Base-by-base conservation (phyloP, 2,888 invertebrate species). In the Hyposoter dolosus region DNA sequence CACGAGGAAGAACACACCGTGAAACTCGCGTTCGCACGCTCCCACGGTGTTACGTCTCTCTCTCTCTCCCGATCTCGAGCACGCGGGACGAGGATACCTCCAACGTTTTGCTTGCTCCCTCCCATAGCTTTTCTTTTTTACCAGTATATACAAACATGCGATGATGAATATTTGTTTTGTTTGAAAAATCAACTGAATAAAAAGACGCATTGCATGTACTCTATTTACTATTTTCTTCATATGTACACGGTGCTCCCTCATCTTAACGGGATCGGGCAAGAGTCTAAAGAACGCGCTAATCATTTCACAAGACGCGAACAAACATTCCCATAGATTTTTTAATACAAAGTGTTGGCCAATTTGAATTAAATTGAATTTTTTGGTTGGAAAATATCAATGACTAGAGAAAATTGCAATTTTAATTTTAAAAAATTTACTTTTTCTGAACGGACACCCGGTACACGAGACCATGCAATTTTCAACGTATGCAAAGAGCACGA, bases 11-110 rank as follows among this genome's bases (percentile, higher is more conserved):
- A 92, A 91, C 35, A 32, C 88, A 92, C 89, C 90, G 90, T 90
- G 90, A 91, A 91, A 90, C 90, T 83, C 85, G 88, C 89, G 90
- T 87, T 85, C 88, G 89, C 83, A 84, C 87, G 91, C 91, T 93
- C 93, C 91, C 93, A 93, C 93, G 93, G 90, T 93, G 90, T 92
- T 93, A 90, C 91, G 89, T 90, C 89, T 78, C 66, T 35, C 45
- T 47, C 35, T 50, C 15, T 80, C 53, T 53, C 60, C 5, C 43
- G 60, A 77, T 80, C 78, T 79, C 85, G 85, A 53, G 78, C 74
- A 75, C 40, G 35, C 69, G 72, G 35, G 56, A 60, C n/a, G 68
- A 47, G 63, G 69, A 69, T 60, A 50, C 66, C 60, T 50, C 28
- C 69, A 75, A 17, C 71, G 77, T 53, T 77, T 53, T 77, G 40